phyloP scores from a whole-genome alignment of 53 echinoderm and acorn worm species.

The Arbacia lixula region DNA sequence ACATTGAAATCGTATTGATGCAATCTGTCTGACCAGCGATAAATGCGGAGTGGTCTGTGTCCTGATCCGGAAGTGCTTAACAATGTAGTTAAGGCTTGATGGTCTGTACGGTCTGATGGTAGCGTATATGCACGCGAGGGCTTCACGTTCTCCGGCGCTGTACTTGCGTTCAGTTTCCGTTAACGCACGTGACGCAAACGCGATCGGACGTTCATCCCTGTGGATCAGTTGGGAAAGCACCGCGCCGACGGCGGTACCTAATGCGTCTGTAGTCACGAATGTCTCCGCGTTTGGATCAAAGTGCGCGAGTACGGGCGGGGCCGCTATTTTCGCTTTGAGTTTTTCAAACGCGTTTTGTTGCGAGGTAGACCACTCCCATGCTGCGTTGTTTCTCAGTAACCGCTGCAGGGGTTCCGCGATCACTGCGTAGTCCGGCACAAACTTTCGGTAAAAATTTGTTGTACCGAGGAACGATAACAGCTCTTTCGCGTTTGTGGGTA shows the following conservation, averaged over 20 bases:
- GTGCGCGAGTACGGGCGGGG: conserved; percentile 53
- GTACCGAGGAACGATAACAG: conserved; percentile 57
- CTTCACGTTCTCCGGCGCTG: conserved; percentile 63
- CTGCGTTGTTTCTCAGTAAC: conserved; percentile 50
- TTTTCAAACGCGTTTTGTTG: conserved; percentile 25
- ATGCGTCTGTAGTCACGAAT: conserved; percentile 63
- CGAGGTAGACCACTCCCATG: conserved; percentile 31
- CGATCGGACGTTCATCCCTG: conserved; percentile 53
- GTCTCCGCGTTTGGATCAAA: conserved; percentile 49
- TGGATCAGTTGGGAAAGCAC: conserved; percentile 57
- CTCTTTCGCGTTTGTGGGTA: conserved; percentile 58
- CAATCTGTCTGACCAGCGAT: conserved; percentile 55
- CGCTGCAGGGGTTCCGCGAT: conserved; percentile 63
- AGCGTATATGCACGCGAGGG: conserved; percentile 52
- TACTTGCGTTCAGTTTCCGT: conserved; percentile 61
- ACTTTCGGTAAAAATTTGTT: conserved; percentile 64
- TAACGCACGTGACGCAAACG: conserved; percentile 56
- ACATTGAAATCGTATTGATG: conserved; percentile 63
- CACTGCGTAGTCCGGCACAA: conserved; percentile 45
- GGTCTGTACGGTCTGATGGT: conserved; percentile 65
- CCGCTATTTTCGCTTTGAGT: conserved; percentile 55
- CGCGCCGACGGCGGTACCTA: conserved; percentile 52
- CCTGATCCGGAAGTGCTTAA: conserved; percentile 60
- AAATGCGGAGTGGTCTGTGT: conserved; percentile 58
- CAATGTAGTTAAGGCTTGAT: conserved; percentile 63